A percentile compares a stretch with the other conserved stretches of the same genome.
Evolutionary conservation across 2,797 vertebrate genomes (phyloP).

Genomic region (Sebastes hubbsi): DNA sequence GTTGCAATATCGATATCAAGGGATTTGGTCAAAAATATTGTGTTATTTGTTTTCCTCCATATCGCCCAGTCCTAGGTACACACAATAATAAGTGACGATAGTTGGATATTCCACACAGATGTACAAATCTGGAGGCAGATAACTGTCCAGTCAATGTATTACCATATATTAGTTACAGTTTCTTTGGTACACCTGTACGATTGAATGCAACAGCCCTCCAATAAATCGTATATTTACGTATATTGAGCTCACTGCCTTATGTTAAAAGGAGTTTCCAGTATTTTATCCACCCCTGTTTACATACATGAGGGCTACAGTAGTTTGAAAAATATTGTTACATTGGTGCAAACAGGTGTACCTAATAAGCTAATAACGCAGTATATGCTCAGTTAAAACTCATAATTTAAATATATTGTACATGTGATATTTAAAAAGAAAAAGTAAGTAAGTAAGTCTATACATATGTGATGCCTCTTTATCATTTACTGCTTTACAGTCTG

Average conservation of each 20-base stretch:
- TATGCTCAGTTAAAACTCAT: neutral
- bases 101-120: neutral
- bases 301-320: neutral
- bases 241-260: neutral
- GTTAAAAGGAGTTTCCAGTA: neutral
- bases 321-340: fast-evolving
- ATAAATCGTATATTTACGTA: neutral
- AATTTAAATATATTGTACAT: neutral
- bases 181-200: neutral
- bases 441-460: neutral
- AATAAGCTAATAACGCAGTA: neutral
- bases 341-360: neutral
- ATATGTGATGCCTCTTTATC: neutral
- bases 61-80: no score
- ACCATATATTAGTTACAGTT: neutral
- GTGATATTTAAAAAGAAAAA: neutral
- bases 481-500: neutral
- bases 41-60: no score
- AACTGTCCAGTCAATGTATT: neutral
- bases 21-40: no score
- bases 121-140: neutral
- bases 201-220: neutral
- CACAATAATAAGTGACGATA: neutral
- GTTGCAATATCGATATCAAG: no score
- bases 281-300: neutral